Evolutionary conservation across 1,140 invertebrate genomes (phyloP).

Genomic region (Psilanteris sp.): DNA sequence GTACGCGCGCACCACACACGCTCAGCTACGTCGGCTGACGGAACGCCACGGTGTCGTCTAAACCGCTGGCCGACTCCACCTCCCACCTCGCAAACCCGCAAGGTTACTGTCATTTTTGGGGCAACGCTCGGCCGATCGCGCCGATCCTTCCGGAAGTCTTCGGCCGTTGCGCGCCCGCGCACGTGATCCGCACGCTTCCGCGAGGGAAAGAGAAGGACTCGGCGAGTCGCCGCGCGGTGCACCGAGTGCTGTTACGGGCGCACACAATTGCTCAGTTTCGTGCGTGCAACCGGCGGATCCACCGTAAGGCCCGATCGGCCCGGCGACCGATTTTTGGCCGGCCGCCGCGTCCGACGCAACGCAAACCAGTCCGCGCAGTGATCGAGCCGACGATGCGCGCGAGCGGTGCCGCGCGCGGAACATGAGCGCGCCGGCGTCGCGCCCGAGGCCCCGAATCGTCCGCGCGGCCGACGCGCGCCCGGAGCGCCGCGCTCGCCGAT

Average conservation of each 20-base stretch:
- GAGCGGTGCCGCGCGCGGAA: no score
- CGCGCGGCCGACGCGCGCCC: no score
- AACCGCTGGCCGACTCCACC: slow-evolving; percentile 9
- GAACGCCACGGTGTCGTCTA: slow-evolving; percentile 41
- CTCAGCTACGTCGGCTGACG: slow-evolving; percentile 31
- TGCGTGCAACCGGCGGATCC: slow-evolving; percentile 17
- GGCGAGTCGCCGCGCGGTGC: no score
- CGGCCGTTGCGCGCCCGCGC: slow-evolving; percentile 36
- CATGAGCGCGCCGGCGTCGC: no score
- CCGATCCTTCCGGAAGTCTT: slow-evolving; percentile 51
- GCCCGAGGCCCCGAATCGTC: no score
- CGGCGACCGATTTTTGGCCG: no score
- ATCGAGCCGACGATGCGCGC: no score
- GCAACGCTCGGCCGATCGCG: slow-evolving; percentile 58
- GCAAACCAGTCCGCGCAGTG: no score
- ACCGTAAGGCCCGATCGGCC: no score
- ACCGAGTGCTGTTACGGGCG: slow-evolving; percentile 21
- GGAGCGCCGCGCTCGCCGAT: no score
- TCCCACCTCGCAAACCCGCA: no score
- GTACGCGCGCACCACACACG: slow-evolving; percentile 63
- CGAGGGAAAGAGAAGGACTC: slow-evolving; percentile 9
- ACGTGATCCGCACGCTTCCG: slow-evolving; percentile 53
- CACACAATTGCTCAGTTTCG: slow-evolving; percentile 35
- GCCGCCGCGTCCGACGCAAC: no score
- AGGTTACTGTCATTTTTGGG: slow-evolving; percentile 65